Evolutionary conservation across 2,888 invertebrate genomes (phyloP), one percentile per base, ranked within the genome.

Genomic region (Parelbella ahira): DNA sequence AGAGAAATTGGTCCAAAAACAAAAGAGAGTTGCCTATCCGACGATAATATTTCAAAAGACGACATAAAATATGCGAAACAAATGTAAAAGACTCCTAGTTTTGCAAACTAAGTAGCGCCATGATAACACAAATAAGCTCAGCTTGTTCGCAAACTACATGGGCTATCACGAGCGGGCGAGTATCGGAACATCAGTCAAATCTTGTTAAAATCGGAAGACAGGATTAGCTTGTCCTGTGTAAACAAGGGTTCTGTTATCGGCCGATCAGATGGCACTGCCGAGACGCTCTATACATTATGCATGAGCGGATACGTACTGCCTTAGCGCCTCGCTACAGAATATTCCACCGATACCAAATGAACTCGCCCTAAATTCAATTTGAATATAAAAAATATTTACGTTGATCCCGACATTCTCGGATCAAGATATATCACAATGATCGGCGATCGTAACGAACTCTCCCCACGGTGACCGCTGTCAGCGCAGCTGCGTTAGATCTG

Each of bases 161-260:
- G 20, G 13, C 25, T 41, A 15, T 28, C 28, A 21, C 15, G 34
- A 21, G 15, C 27, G 7, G 27, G 42, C 10, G 20, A 38, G 39
- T 56, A 56, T 54, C 54, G 54, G 57, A 60, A 66, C 68, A 75
- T 73, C 65, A 66, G 64, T 74, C 72, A 75, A 77, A 77, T 75
- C 74, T 73, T 74, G 76, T 80, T 80, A 69, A 78, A 75, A 75
- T 43, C 68, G 53, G 60, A 55, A 68, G 74, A 72, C 70, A 66
- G 67, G 75, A 80, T 81, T 80, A 83, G 69, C 60, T 53, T 59
- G 66, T 61, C 61, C 65, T 66, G 56, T 71, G 76, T 77, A 83
- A 82, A 83, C 80, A 83, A 74, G 68, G 64, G 56, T 68, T 58
- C 60, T 60, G 69, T 68, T 75, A 78, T 79, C 76, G 68, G 66